Conservation (phyloP, 1,140 invertebrate genomes). For the Drosophila bipectinata region DNA sequence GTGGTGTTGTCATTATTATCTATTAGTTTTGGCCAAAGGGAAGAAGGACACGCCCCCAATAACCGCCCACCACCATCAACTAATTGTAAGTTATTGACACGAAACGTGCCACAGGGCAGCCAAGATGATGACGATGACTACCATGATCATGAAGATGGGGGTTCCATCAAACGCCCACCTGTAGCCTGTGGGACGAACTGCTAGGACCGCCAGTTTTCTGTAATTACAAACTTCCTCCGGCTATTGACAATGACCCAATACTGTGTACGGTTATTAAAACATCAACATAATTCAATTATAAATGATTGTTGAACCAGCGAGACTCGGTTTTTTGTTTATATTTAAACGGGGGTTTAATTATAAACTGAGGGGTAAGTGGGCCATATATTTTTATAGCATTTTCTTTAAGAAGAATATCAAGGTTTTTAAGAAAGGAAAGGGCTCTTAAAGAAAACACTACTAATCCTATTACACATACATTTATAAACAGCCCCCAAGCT, state of each 20-base stretch:
- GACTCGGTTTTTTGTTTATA: no score
- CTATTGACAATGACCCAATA: slow-evolving; percentile 15
- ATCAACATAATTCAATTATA: slow-evolving; percentile 65
- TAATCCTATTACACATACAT: no score
- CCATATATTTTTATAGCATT: no score
- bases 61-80: slow-evolving; percentile 4
- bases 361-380: no score
- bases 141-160: slow-evolving; percentile 3
- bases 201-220: background rate
- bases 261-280: slow-evolving; percentile 20
- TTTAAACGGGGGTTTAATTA: no score
- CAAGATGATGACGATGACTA: slow-evolving; percentile 14
- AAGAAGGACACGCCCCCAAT: slow-evolving; percentile 20
- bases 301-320: slow-evolving; percentile 18
- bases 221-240: slow-evolving; percentile 59
- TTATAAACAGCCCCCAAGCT: no score
- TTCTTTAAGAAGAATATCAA: no score
- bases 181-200: background rate
- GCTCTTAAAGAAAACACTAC: no score
- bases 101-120: slow-evolving; percentile 45
- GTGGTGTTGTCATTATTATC: slow-evolving; percentile 63
- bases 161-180: slow-evolving; percentile 40
- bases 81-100: slow-evolving; percentile 74
- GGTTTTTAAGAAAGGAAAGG: no score
- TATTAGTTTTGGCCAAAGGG: slow-evolving; percentile 52